Percentiles rank a stretch among this genome's conserved stretches.
Evolutionary conservation across 2,113 vertebrate species (phyloP).

Genomic region (Amphilophus citrinellus): DNA sequence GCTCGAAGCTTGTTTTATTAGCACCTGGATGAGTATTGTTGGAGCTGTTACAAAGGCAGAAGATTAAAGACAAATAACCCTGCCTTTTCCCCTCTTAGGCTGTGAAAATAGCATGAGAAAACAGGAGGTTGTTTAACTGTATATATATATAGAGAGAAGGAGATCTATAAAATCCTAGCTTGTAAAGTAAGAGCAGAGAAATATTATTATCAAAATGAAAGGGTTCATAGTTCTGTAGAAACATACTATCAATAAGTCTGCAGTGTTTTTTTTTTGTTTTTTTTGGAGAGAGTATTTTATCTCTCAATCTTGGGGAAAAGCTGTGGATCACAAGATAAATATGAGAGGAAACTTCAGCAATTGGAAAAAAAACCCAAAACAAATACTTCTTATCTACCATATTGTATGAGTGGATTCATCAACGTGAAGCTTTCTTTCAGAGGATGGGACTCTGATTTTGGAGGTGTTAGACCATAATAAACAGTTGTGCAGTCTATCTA

Average conservation of each 20-base stretch:
- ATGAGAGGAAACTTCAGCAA: background rate
- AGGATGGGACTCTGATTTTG: background rate
- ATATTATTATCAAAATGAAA: background rate
- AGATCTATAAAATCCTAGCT: background rate
- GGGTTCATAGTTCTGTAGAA: background rate
- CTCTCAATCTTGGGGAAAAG: background rate
- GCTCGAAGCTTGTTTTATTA: constrained; percentile 60
- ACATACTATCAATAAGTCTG: background rate
- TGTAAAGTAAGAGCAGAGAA: background rate
- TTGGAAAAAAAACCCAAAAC: too few species aligned
- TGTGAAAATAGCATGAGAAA: background rate
- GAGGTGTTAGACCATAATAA: background rate
- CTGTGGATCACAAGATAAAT: background rate
- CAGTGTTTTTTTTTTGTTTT: background rate
- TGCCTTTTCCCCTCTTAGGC: background rate
- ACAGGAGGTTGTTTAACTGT: constrained; percentile 7
- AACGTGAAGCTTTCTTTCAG: background rate
- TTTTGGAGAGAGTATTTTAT: background rate
- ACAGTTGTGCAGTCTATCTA: background rate
- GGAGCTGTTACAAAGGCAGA: constrained; percentile 42
- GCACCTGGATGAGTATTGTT: constrained; percentile 46
- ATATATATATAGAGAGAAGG: background rate
- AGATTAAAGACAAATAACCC: constrained; percentile 40
- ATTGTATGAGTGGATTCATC: background rate
- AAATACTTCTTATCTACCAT: too few species aligned